Evolutionary conservation across 2,113 vertebrate genomes (phyloP), one percentile per base, ranked within the genome.

Genomic region (Myiozetetes cayanensis): DNA sequence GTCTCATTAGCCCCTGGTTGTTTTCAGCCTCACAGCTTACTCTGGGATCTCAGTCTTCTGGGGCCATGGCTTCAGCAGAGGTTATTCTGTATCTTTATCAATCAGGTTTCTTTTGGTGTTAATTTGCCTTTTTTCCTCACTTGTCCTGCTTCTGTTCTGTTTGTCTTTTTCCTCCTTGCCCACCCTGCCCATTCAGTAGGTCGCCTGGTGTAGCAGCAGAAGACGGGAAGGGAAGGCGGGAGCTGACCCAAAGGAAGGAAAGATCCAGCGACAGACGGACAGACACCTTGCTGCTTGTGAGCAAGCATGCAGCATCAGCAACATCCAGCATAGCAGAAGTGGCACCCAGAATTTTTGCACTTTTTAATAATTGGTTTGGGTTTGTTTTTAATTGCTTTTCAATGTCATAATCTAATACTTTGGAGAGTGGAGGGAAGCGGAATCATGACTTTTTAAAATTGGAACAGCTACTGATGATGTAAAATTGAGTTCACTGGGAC

Each of bases 401-500:
- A 96, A 95, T 96, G 95, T 94, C 96, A 87, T 72, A 97, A 92
- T 96, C 94, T 97, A 97, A 93, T 96, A 84, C 74, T 95, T 90
- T 94, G 95, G 95, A 95, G 94, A 95, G 96, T 72, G 75, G 92
- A 94, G 85, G 82, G 93, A 95, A 96, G 84, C 35, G 68, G 87
- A 61, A 96, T 85, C 90, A 79, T 87, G 91, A 92, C 46, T 95
- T 96, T 84, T 90, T 16, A 39, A 86, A 90, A 96, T 97, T 94
- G 90, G 94, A 97, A 97, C 97, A 97, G 98, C 98, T 98, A 98
- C 98, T 98, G 98, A 98, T 96, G 94, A 97, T 87, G 72, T 97
- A 97, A 97, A 93, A 87, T 72, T 95, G 95, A 92, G 95, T 95
- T 97, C 93, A 67, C 55, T 92, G 93, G 93, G 94, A 97, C 94